These are phyloP conservation scores for Eupeodes luniger DNA, from an alignment of 2,888 invertebrate genomes.

Conservation along the genomic window DNA sequence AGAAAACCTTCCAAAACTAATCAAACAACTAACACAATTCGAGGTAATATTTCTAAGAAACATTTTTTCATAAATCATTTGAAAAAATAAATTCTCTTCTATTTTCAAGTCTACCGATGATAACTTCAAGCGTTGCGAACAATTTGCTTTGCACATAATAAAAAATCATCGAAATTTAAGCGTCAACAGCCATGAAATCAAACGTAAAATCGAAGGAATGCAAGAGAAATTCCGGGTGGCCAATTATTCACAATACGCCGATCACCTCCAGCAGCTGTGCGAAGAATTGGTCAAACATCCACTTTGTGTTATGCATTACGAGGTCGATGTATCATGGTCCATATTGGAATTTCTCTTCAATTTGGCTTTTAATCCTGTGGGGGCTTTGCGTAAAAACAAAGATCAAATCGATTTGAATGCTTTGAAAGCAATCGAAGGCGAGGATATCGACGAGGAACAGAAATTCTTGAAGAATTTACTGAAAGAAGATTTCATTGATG, in stretches of 20 bases:
- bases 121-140: conserved; percentile 83
- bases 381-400: conserved; percentile 79
- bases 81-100: background rate
- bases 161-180: conserved; percentile 84
- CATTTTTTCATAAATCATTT: background rate
- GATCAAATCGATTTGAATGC: conserved; percentile 77
- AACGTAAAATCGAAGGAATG: conserved; percentile 83
- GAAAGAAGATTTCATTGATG: conserved; percentile 78
- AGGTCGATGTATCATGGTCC: conserved; percentile 85
- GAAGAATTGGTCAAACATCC: conserved; percentile 79
- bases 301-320: conserved; percentile 80
- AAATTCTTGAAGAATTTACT: conserved; percentile 77
- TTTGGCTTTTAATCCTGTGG: conserved; percentile 83
- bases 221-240: conserved; percentile 84
- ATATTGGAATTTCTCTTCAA: conserved; percentile 84
- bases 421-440: conserved; percentile 15
- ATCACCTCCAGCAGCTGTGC: conserved; percentile 83
- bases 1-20: conserved; percentile 79
- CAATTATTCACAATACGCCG: conserved; percentile 84
- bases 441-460: conserved; percentile 47
- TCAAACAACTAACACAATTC: conserved; percentile 79
- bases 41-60: conserved; percentile 72
- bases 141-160: conserved; percentile 83
- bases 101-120: conserved; percentile 81
- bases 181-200: conserved; percentile 84